Conservation (phyloP, 1,140 invertebrate genomes). For the Paracyclopina nana region DNA sequence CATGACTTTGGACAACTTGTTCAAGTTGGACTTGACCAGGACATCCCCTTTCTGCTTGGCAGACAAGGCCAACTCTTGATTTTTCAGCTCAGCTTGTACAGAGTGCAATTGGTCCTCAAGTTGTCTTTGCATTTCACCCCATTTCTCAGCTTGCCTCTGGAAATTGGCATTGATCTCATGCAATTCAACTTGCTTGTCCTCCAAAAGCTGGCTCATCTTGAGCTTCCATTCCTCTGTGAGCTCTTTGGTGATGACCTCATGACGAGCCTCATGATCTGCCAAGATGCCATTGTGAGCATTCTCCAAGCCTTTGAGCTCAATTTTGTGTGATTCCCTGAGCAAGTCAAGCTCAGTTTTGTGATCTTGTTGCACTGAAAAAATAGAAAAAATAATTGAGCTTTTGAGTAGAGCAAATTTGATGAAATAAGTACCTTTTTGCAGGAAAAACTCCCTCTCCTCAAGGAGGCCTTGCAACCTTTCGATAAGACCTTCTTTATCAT, state of each 20-base stretch:
- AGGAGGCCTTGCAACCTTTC: too few relatives aligned
- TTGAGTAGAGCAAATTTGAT: too few relatives aligned
- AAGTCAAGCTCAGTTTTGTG: background rate
- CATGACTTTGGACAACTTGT: conserved; percentile 1
- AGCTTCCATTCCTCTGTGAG: background rate
- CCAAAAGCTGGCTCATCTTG: background rate
- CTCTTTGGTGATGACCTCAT: background rate
- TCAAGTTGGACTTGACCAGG: background rate
- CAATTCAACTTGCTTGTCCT: background rate
- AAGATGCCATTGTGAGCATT: background rate
- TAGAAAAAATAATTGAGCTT: background rate
- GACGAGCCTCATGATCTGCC: background rate
- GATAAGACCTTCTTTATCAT: too few relatives aligned
- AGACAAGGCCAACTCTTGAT: background rate
- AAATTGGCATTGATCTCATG: background rate
- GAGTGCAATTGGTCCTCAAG: background rate
- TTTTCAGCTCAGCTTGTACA: background rate
- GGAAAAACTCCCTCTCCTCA: too few relatives aligned
- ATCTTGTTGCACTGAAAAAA: background rate
- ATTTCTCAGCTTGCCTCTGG: conserved; percentile 1
- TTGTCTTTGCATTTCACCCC: background rate
- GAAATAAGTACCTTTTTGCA: too few relatives aligned
- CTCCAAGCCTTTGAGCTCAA: background rate
- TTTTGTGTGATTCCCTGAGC: background rate
- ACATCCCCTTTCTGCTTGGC: background rate